Conservation (phyloP, 2,888 invertebrate species). For the Caenorhabditis sp. region DNA sequence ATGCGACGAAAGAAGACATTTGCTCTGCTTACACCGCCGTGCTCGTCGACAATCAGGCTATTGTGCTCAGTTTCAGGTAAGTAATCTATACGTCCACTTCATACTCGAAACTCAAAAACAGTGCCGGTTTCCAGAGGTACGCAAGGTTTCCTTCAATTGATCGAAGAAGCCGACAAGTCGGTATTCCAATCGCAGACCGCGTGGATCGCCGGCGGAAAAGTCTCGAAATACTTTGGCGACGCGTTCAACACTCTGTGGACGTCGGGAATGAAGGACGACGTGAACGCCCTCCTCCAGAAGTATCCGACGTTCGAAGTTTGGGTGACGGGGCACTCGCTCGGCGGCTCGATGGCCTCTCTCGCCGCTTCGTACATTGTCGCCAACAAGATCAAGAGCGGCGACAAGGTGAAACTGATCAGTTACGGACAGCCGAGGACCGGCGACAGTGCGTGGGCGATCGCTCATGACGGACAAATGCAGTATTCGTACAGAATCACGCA, state of each 20-base stretch:
- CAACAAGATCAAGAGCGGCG: slow-evolving; percentile 27
- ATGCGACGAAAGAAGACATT: slow-evolving; percentile 58
- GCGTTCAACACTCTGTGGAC: slow-evolving; percentile 72
- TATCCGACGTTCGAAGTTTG: slow-evolving; percentile 70
- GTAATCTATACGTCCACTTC: not conserved
- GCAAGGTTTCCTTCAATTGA: slow-evolving; percentile 63
- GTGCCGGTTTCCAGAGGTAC: slow-evolving; percentile 71
- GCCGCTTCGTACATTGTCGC: slow-evolving; percentile 64
- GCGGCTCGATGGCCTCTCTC: slow-evolving; percentile 70
- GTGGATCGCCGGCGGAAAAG: slow-evolving; percentile 66
- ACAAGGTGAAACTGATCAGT: slow-evolving; percentile 65
- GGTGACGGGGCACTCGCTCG: slow-evolving; percentile 70
- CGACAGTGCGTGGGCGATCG: slow-evolving; percentile 61
- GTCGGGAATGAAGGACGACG: slow-evolving; percentile 68
- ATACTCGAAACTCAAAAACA: no score
- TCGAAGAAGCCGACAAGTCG: slow-evolving; percentile 66
- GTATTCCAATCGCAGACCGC: slow-evolving; percentile 52
- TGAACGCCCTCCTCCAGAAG: slow-evolving; percentile 53
- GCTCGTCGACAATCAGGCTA: slow-evolving; percentile 58
- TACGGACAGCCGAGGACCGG: slow-evolving; percentile 75
- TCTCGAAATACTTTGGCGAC: slow-evolving; percentile 71
- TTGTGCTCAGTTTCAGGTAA: slow-evolving; percentile 72
- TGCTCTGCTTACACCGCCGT: slow-evolving; percentile 69
- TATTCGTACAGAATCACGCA: slow-evolving; percentile 66
- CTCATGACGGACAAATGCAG: slow-evolving; percentile 61